Evolutionary conservation across 2,113 vertebrate genomes (phyloP).

Genomic region (Setophaga petechia): DNA sequence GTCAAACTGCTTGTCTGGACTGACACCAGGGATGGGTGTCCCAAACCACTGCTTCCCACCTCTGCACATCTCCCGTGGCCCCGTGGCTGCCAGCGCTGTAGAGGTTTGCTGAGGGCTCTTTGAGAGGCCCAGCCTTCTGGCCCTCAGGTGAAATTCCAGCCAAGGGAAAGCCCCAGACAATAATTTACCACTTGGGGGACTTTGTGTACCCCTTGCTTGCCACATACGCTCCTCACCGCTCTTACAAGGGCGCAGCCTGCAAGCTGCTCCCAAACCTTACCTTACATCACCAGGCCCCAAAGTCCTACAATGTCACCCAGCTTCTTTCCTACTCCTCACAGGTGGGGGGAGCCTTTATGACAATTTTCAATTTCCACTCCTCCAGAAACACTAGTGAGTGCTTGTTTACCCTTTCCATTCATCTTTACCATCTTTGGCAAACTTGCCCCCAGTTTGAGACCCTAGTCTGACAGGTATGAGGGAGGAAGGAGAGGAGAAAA

Average conservation of each 20-base stretch:
- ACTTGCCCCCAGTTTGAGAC: neutral
- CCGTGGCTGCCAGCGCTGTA: neutral
- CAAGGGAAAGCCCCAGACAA: neutral
- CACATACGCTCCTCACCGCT: neutral
- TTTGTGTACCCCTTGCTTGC: neutral
- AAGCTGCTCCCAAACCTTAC: neutral
- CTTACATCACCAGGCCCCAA: neutral
- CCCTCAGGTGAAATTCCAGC: neutral
- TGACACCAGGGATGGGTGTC: neutral
- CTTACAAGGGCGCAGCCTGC: neutral
- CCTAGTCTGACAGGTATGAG: neutral
- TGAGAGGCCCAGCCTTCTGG: neutral
- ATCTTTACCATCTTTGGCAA: neutral
- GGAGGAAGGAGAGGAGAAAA: neutral
- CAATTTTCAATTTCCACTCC: neutral
- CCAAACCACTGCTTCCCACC: neutral
- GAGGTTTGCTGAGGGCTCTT: neutral
- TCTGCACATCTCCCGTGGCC: fast-evolving
- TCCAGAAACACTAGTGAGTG: neutral
- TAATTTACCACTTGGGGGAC: fast-evolving
- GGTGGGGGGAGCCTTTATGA: neutral
- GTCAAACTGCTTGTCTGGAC: neutral
- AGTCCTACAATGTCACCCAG: neutral
- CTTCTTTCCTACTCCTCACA: neutral
- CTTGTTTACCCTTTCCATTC: neutral